Percentiles rank a stretch among this genome's conserved stretches.
Conservation (phyloP, 2,113 vertebrate genomes). For the Otolemur garnettii region DNA sequence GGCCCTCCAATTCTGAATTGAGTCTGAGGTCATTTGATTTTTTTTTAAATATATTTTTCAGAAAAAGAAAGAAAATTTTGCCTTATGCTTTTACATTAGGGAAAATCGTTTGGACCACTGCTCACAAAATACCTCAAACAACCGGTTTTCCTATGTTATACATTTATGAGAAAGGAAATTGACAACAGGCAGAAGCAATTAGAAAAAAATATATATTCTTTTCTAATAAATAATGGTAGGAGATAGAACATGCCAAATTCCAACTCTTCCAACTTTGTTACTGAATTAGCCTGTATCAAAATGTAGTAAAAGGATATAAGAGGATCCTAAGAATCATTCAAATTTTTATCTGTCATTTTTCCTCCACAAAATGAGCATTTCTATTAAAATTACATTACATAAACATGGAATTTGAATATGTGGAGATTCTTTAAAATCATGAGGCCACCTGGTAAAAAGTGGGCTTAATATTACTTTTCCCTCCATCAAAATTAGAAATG, state of each 20-base stretch:
- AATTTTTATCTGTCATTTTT: slow-evolving; percentile 74
- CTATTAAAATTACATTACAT: slow-evolving; percentile 75
- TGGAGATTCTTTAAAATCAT: slow-evolving; percentile 68
- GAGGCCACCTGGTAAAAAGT: slow-evolving; percentile 60
- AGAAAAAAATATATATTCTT: slow-evolving; percentile 58
- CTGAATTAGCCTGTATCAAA: slow-evolving; percentile 72
- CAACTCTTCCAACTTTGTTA: slow-evolving; percentile 63
- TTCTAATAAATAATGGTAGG: slow-evolving; percentile 58
- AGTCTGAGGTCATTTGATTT: slow-evolving; percentile 49
- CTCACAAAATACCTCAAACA: too few relatives aligned
- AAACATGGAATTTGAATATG: slow-evolving; percentile 78
- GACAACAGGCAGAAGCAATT: background rate
- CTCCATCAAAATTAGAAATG: slow-evolving; percentile 46
- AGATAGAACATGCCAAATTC: slow-evolving; percentile 60
- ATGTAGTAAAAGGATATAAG: slow-evolving; percentile 62
- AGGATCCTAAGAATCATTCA: slow-evolving; percentile 68
- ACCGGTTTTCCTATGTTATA: too few relatives aligned
- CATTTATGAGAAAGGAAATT: too few relatives aligned
- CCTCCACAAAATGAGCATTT: slow-evolving; percentile 72
- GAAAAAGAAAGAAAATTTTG: slow-evolving; percentile 61
- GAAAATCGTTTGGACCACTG: too few relatives aligned
- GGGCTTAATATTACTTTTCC: slow-evolving; percentile 33
- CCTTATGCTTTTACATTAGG: too few relatives aligned
- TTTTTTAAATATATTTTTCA: slow-evolving; percentile 4
- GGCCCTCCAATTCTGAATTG: slow-evolving; percentile 14